Base-by-base conservation (phyloP, 1,140 invertebrate genomes). In the Holcopasites calliopsidis region DNA sequence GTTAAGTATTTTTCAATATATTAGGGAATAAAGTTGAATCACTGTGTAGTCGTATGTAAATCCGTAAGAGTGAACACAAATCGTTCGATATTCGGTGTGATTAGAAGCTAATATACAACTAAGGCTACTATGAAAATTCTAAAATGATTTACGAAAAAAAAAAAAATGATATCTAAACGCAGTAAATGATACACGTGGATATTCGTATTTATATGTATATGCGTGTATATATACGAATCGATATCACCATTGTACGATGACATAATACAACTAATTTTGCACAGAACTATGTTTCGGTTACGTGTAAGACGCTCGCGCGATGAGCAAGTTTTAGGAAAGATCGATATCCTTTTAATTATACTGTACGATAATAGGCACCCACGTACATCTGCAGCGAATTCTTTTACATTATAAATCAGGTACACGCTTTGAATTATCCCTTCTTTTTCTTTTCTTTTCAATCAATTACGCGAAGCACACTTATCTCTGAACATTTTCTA, bases 361-460 rank as follows among this genome's bases (percentile, higher is more conserved):
- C 58, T 76, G 71, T 80, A 76, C 50, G 75, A 85, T 76, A 80
- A 66, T 86, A 88, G 88, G 83, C 88, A 89, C 77, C 85, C 79
- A 83, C 80, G 71, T 85, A 88, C 77, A 84, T 80, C 69, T 76
- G 77, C 81, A 81, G 71, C 66, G 80, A 82, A 76, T 84, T 65
- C 61, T 70, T 82, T 85, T 86, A 86, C 85, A 89, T 84, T 84
- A 84, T 77, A 91, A 90, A 90, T 91, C 90, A 91, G 90, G 90
- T 90, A 90, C 90, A 89, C 81, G 77, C 86, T 88, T 85, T 86
- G 80, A 83, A 83, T 80, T n/a, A n/a, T n/a, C n/a, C n/a, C n/a
- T 79, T 78, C 40, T 42, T 44, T 35, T 28, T 60, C 40, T 49
- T 49, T 70, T 58, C 4, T 23, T 57, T 18, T 79, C 70, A 79